These are phyloP conservation scores for Brienomyrus brachyistius DNA, from an alignment of 2,113 vertebrate genomes.

Conservation along the genomic window DNA sequence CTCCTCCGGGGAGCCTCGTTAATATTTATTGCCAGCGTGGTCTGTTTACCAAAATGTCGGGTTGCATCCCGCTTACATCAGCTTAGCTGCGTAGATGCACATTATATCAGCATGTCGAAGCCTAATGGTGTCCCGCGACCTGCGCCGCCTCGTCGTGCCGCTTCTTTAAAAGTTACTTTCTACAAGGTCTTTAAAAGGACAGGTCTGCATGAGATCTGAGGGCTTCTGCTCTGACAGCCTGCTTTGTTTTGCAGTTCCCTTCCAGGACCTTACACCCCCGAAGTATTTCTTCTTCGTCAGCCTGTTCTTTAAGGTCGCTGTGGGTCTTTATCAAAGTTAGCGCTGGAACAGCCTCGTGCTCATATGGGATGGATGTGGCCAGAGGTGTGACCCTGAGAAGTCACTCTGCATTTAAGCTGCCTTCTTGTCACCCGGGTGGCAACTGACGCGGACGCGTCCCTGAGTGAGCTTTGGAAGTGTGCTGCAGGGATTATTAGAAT, in stretches of 20 bases:
- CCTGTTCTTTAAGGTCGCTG: slow-evolving; percentile 3
- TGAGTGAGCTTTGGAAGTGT: not conserved
- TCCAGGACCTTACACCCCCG: not conserved
- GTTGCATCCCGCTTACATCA: slow-evolving; percentile 26
- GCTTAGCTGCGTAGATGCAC: not conserved
- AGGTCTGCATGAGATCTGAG: not conserved
- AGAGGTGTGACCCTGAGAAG: not conserved
- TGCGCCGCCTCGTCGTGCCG: not conserved
- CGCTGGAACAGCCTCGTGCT: not conserved
- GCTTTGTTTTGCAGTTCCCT: not conserved
- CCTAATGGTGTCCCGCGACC: not conserved
- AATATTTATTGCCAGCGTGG: not conserved
- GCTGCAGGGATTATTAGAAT: not conserved
- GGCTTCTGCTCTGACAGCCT: not conserved
- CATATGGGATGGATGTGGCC: not conserved
- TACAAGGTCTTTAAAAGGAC: not conserved
- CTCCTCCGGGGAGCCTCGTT: not conserved
- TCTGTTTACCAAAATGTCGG: slow-evolving; percentile 17
- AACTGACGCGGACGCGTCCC: not conserved
- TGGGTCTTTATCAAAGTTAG: not conserved
- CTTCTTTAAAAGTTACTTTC: not conserved
- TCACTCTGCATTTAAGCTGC: not conserved
- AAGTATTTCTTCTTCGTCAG: not conserved
- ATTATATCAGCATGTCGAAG: not conserved
- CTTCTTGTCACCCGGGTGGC: not conserved